Percentiles rank a stretch among this genome's conserved stretches.
Evolutionary conservation across 2,888 invertebrate genomes (phyloP).

Genomic region (Eristalis tenax): DNA sequence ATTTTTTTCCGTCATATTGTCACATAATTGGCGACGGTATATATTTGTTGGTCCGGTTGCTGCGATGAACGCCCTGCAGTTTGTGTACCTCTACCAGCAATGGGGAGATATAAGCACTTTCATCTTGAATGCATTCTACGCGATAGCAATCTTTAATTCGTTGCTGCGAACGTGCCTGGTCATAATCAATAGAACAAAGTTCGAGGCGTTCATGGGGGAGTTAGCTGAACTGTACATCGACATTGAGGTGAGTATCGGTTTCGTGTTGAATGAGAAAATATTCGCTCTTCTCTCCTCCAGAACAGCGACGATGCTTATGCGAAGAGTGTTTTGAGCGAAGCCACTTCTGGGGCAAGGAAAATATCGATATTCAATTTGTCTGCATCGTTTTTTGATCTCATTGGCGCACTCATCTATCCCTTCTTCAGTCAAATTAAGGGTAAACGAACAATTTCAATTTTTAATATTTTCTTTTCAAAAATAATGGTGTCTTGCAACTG

Average conservation of each 20-base stretch:
- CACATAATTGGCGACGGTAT: conserved; percentile 76
- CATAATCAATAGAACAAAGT: conserved; percentile 74
- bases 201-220: conserved; percentile 76
- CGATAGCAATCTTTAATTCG: conserved; percentile 76
- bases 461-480: too few relatives aligned
- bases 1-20: conserved; percentile 75
- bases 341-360: conserved; percentile 74
- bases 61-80: conserved; percentile 76
- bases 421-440: conserved; percentile 72
- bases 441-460: neutral
- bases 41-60: conserved; percentile 75
- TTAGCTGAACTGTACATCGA: conserved; percentile 74
- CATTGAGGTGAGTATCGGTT: conserved; percentile 73
- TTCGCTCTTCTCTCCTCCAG: conserved; percentile 45
- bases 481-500: neutral
- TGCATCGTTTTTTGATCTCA: conserved; percentile 75
- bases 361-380: conserved; percentile 77
- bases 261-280: neutral
- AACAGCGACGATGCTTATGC: conserved; percentile 69
- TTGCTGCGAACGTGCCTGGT: conserved; percentile 77
- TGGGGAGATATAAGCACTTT: conserved; percentile 76
- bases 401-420: conserved; percentile 75
- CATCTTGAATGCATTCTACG: conserved; percentile 77
- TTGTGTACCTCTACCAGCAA: conserved; percentile 75
- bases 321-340: conserved; percentile 70